These are phyloP conservation scores for Podabrus alpinus DNA, from an alignment of 2,888 invertebrate species.

Conservation along the genomic window DNA sequence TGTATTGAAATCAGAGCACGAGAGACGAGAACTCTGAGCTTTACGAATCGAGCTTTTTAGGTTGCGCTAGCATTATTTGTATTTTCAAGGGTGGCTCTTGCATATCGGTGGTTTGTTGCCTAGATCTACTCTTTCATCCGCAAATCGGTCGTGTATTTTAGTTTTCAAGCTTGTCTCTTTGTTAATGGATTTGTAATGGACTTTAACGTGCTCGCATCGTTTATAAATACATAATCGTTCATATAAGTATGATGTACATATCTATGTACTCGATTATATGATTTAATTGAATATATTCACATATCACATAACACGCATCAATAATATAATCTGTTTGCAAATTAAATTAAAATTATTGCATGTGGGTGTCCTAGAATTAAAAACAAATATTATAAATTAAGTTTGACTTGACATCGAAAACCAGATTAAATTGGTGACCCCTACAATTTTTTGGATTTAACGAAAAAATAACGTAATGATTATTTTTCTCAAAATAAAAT, in stretches of 20 bases:
- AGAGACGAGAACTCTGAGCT: slow-evolving; percentile 36
- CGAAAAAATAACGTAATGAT: too few species aligned
- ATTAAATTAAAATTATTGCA: background rate
- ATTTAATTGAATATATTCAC: background rate
- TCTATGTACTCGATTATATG: background rate
- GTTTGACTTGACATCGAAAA: too few species aligned
- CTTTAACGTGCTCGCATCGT: slow-evolving; percentile 14
- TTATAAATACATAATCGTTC: slow-evolving; percentile 12
- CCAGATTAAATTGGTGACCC: background rate
- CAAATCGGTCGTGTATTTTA: slow-evolving; percentile 21
- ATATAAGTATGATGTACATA: background rate
- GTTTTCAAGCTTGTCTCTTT: slow-evolving; percentile 29
- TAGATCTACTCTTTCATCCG: slow-evolving; percentile 22
- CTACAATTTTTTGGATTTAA: background rate
- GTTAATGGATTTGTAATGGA: slow-evolving; percentile 31
- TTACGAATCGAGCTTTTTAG: slow-evolving; percentile 36
- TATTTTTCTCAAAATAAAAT: too few species aligned
- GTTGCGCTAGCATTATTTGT: slow-evolving; percentile 42
- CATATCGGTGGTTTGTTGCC: slow-evolving; percentile 29
- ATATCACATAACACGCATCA: background rate
- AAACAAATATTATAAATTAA: too few species aligned
- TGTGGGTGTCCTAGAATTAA: too few species aligned
- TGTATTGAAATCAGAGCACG: slow-evolving; percentile 51
- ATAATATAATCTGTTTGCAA: background rate
- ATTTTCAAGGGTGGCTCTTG: slow-evolving; percentile 37